A percentile compares a stretch with the other conserved stretches of the same genome.
Evolutionary conservation across 2,113 vertebrate genomes (phyloP).

Genomic region (Rana temporaria): DNA sequence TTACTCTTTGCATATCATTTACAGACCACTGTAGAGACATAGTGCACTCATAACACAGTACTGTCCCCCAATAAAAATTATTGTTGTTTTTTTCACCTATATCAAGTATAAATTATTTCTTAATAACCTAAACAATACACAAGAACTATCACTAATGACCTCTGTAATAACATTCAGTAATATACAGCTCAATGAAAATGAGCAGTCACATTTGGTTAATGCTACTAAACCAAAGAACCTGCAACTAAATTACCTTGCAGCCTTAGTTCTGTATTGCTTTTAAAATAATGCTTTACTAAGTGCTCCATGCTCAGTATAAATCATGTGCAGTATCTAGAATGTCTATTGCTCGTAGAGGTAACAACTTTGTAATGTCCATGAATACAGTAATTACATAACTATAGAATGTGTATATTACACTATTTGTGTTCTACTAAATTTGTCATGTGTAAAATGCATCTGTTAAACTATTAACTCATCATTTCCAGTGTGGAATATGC

Average conservation of each 20-base stretch:
- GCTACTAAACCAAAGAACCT: slow-evolving; percentile 31
- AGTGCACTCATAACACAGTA: too few species aligned
- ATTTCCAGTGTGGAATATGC: too few species aligned
- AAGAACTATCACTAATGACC: slow-evolving; percentile 26
- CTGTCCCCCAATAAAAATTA: too few species aligned
- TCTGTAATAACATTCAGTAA: slow-evolving; percentile 35
- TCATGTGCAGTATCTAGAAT: neutral
- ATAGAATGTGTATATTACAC: neutral
- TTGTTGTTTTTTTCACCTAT: neutral
- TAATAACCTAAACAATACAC: neutral
- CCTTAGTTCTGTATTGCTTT: neutral
- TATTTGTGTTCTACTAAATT: neutral
- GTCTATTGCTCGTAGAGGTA: neutral
- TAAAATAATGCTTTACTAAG: slow-evolving; percentile 51
- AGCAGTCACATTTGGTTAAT: slow-evolving; percentile 24
- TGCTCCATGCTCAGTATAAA: slow-evolving; percentile 17
- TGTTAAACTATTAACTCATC: too few species aligned
- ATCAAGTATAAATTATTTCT: neutral
- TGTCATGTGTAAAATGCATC: too few species aligned
- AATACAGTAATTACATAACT: neutral
- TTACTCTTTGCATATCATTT: too few species aligned
- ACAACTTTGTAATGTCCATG: neutral
- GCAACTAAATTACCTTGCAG: slow-evolving; percentile 41
- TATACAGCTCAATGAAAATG: slow-evolving; percentile 49
- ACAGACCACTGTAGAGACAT: too few species aligned